Conservation (phyloP, 2,888 invertebrate genomes). For the Dryomyza anilis region DNA sequence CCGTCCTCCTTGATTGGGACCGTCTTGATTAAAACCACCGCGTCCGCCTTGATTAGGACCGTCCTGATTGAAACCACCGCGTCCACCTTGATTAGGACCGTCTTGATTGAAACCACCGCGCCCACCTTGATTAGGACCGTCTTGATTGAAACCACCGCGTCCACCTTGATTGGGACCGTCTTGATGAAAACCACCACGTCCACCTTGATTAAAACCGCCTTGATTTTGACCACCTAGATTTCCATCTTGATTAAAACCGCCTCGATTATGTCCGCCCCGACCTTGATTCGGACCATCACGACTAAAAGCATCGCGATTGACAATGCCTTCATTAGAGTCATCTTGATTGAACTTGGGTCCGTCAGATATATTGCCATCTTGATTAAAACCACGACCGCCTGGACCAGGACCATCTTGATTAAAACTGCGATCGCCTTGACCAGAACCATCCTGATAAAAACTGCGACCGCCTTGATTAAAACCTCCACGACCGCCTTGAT, state of each 20-base stretch:
- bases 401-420: constrained; percentile 3
- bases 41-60: too few relatives aligned
- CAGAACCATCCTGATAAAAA: constrained; percentile 6
- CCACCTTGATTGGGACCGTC: constrained; percentile 13
- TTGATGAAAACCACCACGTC: constrained; percentile 27
- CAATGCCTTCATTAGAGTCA: too few relatives aligned
- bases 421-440: too few relatives aligned
- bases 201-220: constrained; percentile 20
- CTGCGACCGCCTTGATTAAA: constrained; percentile 13
- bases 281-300: too few relatives aligned
- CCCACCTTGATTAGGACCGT: background rate
- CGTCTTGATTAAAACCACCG: too few relatives aligned
- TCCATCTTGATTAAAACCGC: background rate
- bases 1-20: constrained; percentile 2
- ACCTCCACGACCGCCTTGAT: constrained; percentile 8
- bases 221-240: constrained; percentile 21
- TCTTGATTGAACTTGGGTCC: too few relatives aligned
- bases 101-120: background rate
- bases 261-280: too few relatives aligned
- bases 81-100: background rate
- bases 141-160: constrained; percentile 11
- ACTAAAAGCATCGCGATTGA: too few relatives aligned
- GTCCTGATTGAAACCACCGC: too few relatives aligned
- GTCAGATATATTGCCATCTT: too few relatives aligned
- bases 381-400: too few relatives aligned